Evolutionary conservation across 2,888 invertebrate species (phyloP).

Genomic region (Acronicta psi): DNA sequence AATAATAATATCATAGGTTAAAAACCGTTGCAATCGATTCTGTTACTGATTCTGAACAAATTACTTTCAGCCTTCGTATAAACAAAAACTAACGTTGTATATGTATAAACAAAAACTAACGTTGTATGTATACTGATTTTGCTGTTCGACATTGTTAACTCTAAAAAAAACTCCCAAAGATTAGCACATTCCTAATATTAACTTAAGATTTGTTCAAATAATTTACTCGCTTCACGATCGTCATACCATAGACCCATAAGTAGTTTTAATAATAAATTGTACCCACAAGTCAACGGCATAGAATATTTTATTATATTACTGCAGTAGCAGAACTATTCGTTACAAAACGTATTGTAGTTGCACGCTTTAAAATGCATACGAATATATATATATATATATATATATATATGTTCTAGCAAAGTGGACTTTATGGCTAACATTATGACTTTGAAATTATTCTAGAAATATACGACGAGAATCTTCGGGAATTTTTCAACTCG

Average conservation of each 20-base stretch:
- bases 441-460: slow-evolving; percentile 1
- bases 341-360: slow-evolving; percentile 15
- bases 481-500: not conserved
- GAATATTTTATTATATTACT: slow-evolving; percentile 26
- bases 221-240: too few species aligned
- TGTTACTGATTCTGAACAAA: too few species aligned
- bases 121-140: too few species aligned
- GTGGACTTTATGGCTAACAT: slow-evolving; percentile 20
- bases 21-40: too few species aligned
- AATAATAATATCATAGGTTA: too few species aligned
- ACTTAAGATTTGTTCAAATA: not conserved
- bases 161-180: too few species aligned
- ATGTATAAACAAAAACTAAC: too few species aligned
- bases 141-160: too few species aligned
- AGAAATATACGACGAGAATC: slow-evolving; percentile 1
- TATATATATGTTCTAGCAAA: slow-evolving; percentile 10
- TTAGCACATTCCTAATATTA: too few species aligned
- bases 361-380: slow-evolving; percentile 5
- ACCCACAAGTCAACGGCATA: slow-evolving; percentile 18
- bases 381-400: too few species aligned
- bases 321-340: slow-evolving; percentile 4
- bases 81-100: too few species aligned
- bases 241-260: not conserved
- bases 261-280: slow-evolving; percentile 23
- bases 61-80: too few species aligned